A percentile compares a stretch with the other conserved stretches of the same genome.
These are phyloP conservation scores for Salvator merianae DNA, from an alignment of 2,113 vertebrate species.

Conservation along the genomic window DNA sequence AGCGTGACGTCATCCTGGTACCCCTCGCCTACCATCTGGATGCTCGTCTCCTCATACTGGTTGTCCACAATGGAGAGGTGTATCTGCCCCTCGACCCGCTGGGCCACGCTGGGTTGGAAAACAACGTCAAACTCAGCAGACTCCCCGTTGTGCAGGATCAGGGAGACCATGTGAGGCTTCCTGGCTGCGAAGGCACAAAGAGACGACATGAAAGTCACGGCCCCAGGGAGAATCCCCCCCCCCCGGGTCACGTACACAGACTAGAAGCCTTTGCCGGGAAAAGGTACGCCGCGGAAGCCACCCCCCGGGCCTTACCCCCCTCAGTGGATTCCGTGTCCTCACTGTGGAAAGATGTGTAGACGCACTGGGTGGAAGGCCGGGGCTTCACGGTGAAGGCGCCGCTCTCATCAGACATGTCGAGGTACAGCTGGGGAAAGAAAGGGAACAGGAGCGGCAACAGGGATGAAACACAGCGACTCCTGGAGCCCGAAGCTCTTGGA, in stretches of 20 bases:
- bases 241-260: no score
- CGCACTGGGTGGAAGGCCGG: slow-evolving; percentile 63
- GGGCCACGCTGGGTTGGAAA: slow-evolving; percentile 75
- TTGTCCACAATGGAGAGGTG: slow-evolving; percentile 77
- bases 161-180: slow-evolving; percentile 67
- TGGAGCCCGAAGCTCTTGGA: background rate
- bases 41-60: slow-evolving; percentile 73
- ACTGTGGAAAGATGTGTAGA: slow-evolving; percentile 8
- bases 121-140: slow-evolving; percentile 75
- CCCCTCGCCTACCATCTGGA: slow-evolving; percentile 81
- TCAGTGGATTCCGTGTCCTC: slow-evolving; percentile 11
- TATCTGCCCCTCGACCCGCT: slow-evolving; percentile 71
- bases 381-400: slow-evolving; percentile 78
- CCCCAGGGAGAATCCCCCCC: background rate
- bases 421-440: slow-evolving; percentile 73
- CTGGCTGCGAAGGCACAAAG: slow-evolving; percentile 62
- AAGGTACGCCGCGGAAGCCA: no score
- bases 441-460: background rate
- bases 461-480: background rate
- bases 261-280: no score
- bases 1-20: slow-evolving; percentile 82
- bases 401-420: slow-evolving; percentile 79
- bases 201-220: background rate
- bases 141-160: slow-evolving; percentile 73
- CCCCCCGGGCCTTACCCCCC: slow-evolving; percentile 42